Percentiles rank a stretch among this genome's conserved stretches.
Conservation (phyloP, 2,797 vertebrate genomes). For the Hapalemur alaotrensis region DNA sequence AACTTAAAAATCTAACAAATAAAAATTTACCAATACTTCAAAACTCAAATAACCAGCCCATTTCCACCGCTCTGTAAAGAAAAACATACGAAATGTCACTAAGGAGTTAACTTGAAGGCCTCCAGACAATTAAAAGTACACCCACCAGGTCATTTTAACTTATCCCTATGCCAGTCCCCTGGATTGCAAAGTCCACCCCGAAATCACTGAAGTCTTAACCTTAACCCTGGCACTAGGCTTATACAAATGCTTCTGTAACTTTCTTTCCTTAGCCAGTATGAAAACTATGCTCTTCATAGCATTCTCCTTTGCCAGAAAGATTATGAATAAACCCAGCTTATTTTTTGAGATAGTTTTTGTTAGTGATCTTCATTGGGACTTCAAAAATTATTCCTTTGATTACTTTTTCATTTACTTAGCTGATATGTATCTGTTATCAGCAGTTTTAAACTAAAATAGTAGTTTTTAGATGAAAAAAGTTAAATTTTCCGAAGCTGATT, state of each 20-base stretch:
- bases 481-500: background rate
- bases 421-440: background rate
- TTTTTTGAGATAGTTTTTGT: background rate
- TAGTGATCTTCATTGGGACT: background rate
- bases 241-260: background rate
- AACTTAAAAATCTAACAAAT: background rate
- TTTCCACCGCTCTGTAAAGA: background rate
- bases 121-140: background rate
- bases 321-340: background rate
- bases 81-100: background rate
- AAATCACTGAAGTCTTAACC: background rate
- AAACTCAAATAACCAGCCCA: background rate
- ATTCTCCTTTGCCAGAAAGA: background rate
- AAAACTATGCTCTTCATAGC: background rate
- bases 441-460: constrained; percentile 10
- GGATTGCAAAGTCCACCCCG: background rate
- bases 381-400: background rate
- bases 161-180: no score
- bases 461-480: background rate
- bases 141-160: background rate
- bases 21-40: background rate
- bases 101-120: background rate
- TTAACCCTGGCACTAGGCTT: background rate
- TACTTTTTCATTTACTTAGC: background rate
- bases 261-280: background rate